A percentile compares a stretch with the other conserved stretches of the same genome.
Conservation (phyloP, 2,797 vertebrate genomes). For the Adelosebastes latens region DNA sequence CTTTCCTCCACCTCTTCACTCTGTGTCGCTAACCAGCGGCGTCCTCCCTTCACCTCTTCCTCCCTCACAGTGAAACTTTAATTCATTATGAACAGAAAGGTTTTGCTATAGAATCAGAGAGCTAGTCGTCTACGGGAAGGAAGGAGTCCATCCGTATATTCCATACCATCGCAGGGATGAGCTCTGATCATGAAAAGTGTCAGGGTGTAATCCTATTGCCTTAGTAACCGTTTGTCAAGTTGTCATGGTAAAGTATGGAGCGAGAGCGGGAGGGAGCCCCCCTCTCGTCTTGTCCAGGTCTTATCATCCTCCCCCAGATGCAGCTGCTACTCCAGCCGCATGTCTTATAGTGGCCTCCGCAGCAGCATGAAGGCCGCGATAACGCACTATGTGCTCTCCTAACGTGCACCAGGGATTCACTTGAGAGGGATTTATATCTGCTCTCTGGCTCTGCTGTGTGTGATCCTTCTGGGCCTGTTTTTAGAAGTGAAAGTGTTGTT, state of each 20-base stretch:
- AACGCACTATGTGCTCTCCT: conserved; percentile 42
- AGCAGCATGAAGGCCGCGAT: conserved; percentile 54
- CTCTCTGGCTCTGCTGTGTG: conserved; percentile 31
- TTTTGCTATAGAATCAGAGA: conserved; percentile 4
- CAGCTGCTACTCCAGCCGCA: conserved; percentile 56
- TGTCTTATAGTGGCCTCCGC: conserved; percentile 59
- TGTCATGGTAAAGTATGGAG: conserved; percentile 59
- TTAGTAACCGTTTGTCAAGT: conserved; percentile 69
- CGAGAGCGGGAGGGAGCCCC: conserved; percentile 23
- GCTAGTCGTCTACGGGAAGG: conserved; percentile 6
- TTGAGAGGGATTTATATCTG: conserved; percentile 63
- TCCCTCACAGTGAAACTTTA: neutral
- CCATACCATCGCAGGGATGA: conserved; percentile 45
- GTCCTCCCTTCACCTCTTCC: neutral
- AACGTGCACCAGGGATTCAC: conserved; percentile 54
- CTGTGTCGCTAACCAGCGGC: conserved; percentile 6
- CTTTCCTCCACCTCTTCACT: conserved; percentile 28
- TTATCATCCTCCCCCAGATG: conserved; percentile 71
- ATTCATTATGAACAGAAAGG: conserved; percentile 14
- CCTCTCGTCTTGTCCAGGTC: conserved; percentile 59
- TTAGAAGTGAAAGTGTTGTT: conserved; percentile 47
- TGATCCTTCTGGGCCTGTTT: conserved; percentile 39
- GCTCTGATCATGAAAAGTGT: conserved; percentile 52
- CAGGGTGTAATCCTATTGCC: conserved; percentile 70
- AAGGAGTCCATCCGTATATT: conserved; percentile 6